phyloP scores from a whole-genome alignment of 2,113 vertebrate species.

The Baryphthengus martii region DNA sequence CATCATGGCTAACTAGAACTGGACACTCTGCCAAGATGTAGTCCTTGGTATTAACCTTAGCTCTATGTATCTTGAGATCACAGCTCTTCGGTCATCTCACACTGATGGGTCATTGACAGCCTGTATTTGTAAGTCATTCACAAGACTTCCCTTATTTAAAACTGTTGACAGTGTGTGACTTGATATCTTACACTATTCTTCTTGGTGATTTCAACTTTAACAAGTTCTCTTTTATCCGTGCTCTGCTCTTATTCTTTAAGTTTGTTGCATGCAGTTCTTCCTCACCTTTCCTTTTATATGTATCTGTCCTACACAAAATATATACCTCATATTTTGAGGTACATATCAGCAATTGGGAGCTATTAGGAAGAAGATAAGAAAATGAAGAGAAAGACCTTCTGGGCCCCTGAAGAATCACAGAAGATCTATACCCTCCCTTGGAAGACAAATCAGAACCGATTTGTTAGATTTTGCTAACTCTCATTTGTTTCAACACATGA shows the following conservation, averaged over 20 bases:
- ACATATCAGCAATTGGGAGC: not conserved
- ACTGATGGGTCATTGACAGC: not conserved
- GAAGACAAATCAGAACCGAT: not conserved
- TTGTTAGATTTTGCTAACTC: constrained; percentile 20
- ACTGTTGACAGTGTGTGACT: not conserved
- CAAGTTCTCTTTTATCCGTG: not conserved
- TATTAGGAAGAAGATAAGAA: not conserved
- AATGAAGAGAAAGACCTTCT: not conserved
- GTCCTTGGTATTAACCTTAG: not conserved
- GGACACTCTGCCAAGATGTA: not conserved
- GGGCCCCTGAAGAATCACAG: not conserved
- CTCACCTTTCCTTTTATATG: not conserved
- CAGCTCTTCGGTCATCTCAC: not conserved
- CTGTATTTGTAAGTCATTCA: not conserved
- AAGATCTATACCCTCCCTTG: not conserved
- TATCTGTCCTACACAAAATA: not conserved
- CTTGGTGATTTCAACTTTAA: not conserved
- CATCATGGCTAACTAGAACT: not conserved
- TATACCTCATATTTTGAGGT: not conserved
- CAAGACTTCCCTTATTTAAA: not conserved
- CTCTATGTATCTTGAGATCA: not conserved
- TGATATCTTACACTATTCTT: not conserved
- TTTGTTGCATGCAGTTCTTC: not conserved
- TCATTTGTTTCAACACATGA: constrained; percentile 24
- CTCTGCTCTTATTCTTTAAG: not conserved